Percentiles rank a stretch among this genome's conserved stretches.
These are phyloP conservation scores for Nomada flava DNA, from an alignment of 2,888 invertebrate species.

Conservation along the genomic window DNA sequence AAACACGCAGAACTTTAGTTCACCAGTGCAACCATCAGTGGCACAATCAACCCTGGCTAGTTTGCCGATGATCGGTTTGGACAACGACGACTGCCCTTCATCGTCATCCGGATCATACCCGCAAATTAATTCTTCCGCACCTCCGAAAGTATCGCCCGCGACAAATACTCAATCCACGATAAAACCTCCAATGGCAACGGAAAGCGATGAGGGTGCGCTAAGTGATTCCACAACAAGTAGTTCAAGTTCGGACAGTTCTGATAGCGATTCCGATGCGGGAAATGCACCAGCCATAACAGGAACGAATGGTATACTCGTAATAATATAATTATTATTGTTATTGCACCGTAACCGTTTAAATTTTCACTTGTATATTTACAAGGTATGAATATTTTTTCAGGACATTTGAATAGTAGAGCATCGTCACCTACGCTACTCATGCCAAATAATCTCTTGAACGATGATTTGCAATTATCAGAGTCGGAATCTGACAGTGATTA, in stretches of 20 bases:
- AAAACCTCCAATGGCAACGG: slow-evolving; percentile 61
- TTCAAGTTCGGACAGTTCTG: slow-evolving; percentile 83
- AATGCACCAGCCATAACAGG: slow-evolving; percentile 71
- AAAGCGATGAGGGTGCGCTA: slow-evolving; percentile 72
- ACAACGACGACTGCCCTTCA: slow-evolving; percentile 85
- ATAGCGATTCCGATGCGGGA: slow-evolving; percentile 85
- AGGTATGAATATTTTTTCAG: slow-evolving; percentile 70
- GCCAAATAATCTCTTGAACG: slow-evolving; percentile 90
- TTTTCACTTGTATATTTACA: neutral
- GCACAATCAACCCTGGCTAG: slow-evolving; percentile 90
- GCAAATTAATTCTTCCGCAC: slow-evolving; percentile 61
- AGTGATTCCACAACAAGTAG: slow-evolving; percentile 82
- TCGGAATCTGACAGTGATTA: slow-evolving; percentile 92
- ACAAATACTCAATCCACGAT: slow-evolving; percentile 48
- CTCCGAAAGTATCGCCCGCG: slow-evolving; percentile 51
- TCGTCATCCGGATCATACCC: slow-evolving; percentile 43
- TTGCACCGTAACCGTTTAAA: neutral
- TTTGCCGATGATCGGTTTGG: slow-evolving; percentile 90
- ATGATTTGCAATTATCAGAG: slow-evolving; percentile 94
- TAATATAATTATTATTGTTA: neutral
- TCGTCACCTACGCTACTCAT: slow-evolving; percentile 83
- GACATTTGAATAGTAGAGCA: slow-evolving; percentile 78
- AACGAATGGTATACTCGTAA: slow-evolving; percentile 73
- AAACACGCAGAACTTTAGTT: slow-evolving; percentile 83
- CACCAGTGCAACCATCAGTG: slow-evolving; percentile 86